Evolutionary conservation across 2,113 vertebrate species (phyloP).

Genomic region (Columbina picui): DNA sequence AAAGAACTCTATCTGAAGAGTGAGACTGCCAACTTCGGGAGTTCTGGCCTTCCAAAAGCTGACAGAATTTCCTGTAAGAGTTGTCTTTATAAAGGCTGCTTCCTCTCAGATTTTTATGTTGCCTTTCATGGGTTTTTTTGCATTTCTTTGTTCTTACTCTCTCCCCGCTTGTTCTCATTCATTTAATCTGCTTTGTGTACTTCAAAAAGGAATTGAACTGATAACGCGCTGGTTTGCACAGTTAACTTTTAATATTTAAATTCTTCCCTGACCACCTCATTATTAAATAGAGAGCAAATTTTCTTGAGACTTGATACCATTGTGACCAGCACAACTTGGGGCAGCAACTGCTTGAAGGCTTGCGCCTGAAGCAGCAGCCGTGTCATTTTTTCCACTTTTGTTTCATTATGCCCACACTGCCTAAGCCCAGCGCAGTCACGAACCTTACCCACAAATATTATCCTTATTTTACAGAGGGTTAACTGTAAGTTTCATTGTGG

Average conservation of each 20-base stretch:
- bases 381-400: not conserved
- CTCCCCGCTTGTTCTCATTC: not conserved
- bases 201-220: not conserved
- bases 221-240: accelerated
- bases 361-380: not conserved
- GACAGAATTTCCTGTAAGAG: conserved; percentile 16
- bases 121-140: not conserved
- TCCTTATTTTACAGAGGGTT: not conserved
- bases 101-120: not conserved
- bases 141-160: not conserved
- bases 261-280: not conserved
- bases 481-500: not conserved
- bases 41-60: not conserved
- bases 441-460: not conserved
- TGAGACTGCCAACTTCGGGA: not conserved
- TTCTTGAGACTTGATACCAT: not conserved
- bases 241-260: not conserved
- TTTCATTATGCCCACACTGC: not conserved
- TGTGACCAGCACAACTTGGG: not conserved
- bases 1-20: not conserved
- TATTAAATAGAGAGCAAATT: not conserved
- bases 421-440: not conserved
- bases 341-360: not conserved
- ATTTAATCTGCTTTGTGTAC: not conserved
- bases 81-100: not conserved